Evolutionary conservation across 2,797 vertebrate species (phyloP).

Genomic region (Phylloscopus collybita): DNA sequence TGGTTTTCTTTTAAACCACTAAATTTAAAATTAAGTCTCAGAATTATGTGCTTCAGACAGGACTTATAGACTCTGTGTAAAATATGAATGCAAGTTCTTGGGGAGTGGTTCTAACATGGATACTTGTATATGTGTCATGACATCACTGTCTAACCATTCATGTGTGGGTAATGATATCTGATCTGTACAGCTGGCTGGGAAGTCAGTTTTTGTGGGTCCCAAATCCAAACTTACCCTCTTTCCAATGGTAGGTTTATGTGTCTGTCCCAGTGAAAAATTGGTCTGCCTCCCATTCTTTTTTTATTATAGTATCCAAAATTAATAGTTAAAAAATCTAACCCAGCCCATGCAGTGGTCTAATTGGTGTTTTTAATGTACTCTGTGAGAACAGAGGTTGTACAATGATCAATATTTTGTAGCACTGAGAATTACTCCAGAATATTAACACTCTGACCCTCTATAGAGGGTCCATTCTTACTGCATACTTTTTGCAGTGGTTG

Average conservation of each 20-base stretch:
- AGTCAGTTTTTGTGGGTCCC: not conserved
- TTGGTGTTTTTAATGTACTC: fast-evolving
- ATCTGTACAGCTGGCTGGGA: not conserved
- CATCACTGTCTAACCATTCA: not conserved
- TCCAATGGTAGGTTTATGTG: not conserved
- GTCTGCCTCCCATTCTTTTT: fast-evolving
- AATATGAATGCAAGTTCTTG: not conserved
- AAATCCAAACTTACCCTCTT: not conserved
- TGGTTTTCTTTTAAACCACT: not conserved
- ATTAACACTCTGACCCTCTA: not conserved
- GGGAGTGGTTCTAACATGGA: not conserved
- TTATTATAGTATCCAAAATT: not conserved
- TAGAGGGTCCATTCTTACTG: not conserved
- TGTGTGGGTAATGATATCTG: not conserved
- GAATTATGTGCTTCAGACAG: not conserved
- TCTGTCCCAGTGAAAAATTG: not conserved
- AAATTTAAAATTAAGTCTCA: not conserved
- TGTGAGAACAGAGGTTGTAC: not conserved
- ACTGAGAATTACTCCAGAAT: not conserved
- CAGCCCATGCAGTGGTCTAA: not conserved
- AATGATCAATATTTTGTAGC: not conserved
- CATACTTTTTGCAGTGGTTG: too few species aligned
- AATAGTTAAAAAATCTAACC: not conserved
- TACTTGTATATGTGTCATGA: not conserved
- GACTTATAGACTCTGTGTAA: not conserved